Conservation (phyloP, 2,888 invertebrate genomes). For the Melinaea marsaeus region DNA sequence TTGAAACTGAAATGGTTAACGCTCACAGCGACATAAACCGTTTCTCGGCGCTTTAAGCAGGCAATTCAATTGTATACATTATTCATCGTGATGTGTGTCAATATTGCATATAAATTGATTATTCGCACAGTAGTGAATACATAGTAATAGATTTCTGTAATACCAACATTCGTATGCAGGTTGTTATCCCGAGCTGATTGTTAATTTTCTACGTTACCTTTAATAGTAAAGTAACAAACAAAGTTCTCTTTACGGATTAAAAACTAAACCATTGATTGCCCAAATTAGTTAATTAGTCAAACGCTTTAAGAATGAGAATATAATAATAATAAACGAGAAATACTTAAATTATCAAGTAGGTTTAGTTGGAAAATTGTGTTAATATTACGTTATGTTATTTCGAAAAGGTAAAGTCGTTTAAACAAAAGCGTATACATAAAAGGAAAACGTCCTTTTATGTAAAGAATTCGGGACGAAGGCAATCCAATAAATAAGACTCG, state of each 20-base stretch:
- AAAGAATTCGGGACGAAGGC: too few relatives aligned
- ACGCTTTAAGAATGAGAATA: slow-evolving; percentile 38
- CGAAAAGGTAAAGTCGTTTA: too few relatives aligned
- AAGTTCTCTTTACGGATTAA: slow-evolving; percentile 54
- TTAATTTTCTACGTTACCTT: slow-evolving; percentile 36
- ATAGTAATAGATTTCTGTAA: slow-evolving; percentile 46
- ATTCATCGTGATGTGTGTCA: slow-evolving; percentile 33
- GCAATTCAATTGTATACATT: too few relatives aligned
- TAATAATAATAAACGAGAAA: slow-evolving; percentile 29
- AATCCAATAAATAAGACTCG: too few relatives aligned
- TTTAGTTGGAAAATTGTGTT: too few relatives aligned
- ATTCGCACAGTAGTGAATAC: slow-evolving; percentile 29
- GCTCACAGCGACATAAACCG: too few relatives aligned
- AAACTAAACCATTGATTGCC: slow-evolving; percentile 41
- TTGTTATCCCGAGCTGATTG: slow-evolving; percentile 52
- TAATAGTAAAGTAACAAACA: slow-evolving; percentile 71
- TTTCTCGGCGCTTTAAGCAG: too few relatives aligned
- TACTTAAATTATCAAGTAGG: too few relatives aligned
- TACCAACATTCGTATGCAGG: slow-evolving; percentile 63
- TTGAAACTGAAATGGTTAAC: too few relatives aligned
- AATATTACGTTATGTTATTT: too few relatives aligned
- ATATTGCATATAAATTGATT: slow-evolving; percentile 47
- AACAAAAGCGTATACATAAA: too few relatives aligned
- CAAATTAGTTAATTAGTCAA: slow-evolving; percentile 38
- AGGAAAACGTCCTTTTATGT: too few relatives aligned